Base-by-base conservation (phyloP, 2,888 invertebrate genomes). In the Smittia sp. region DNA sequence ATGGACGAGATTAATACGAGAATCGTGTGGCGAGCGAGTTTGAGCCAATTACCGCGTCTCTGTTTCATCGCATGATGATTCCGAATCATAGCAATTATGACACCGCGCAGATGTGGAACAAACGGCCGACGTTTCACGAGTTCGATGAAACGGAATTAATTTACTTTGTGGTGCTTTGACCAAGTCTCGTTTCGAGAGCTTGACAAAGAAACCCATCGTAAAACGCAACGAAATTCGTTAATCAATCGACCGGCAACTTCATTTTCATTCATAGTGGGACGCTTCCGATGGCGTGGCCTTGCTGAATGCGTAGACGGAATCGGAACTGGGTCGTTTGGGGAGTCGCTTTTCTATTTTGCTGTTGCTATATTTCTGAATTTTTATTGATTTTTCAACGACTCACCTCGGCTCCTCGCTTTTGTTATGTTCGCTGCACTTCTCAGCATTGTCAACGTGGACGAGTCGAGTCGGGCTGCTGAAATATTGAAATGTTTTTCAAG, bases 211-310 rank as follows among this genome's bases (percentile, higher is more conserved):
- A n/a, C n/a, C n/a, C n/a, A n/a, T n/a, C n/a, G n/a, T n/a, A n/a
- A n/a, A n/a, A n/a, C n/a, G n/a, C n/a, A n/a, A n/a, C n/a, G n/a
- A n/a, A n/a, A n/a, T n/a, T 70, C 54, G 32, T 70, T 52, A 54
- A 3, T 32, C 54, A 70, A 11, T 70, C 69, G 54, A 54, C 69
- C 69, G 38, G 54, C 32, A 70, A 70, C 52, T 70, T 32, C 39
- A 70, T 70, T 70, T 68, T 46, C 68, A 68, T 68, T 20, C 38
- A 46, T 13, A n/a, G 25, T 67, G 20, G 18, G 67, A 46, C 4
- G 4, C 46, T 2, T 46, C 46, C 46, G 15, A 15, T 58, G 58
- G 13, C 1, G 1, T 11, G 22, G 7, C 58, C 24, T 58, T 58
- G 13, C 24, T n/a, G n/a, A n/a, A n/a, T n/a, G 38, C 38, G 38